These are phyloP conservation scores for Cynopterus brachyotis DNA, from an alignment of 2,113 vertebrate species.

Conservation along the genomic window DNA sequence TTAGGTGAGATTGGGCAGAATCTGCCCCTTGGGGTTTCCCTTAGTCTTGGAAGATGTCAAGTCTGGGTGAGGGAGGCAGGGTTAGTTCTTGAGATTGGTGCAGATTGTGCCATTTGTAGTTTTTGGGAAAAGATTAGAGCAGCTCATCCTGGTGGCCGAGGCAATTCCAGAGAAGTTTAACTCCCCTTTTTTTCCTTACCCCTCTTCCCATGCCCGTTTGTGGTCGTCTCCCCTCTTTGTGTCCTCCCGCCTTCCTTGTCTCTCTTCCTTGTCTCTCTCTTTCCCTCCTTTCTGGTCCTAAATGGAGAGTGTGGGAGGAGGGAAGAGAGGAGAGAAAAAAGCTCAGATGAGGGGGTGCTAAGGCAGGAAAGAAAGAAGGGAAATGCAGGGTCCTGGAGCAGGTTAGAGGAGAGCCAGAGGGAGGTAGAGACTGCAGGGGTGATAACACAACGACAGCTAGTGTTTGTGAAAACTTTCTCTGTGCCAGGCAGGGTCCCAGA, in stretches of 20 bases:
- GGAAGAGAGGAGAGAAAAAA: not conserved
- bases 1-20: not conserved
- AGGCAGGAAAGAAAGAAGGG: not conserved
- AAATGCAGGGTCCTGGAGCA: not conserved
- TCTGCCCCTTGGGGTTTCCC: not conserved
- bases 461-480: not conserved
- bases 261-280: not conserved
- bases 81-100: not conserved
- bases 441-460: accelerated
- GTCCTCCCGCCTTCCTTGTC: too few relatives aligned
- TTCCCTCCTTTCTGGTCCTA: not conserved
- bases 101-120: accelerated
- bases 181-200: not conserved
- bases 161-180: not conserved
- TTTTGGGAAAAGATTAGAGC: not conserved
- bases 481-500: accelerated
- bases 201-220: not conserved
- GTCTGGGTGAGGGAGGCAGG: not conserved
- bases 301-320: not conserved
- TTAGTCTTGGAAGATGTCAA: not conserved
- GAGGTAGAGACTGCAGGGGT: not conserved
- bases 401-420: not conserved
- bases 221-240: not conserved
- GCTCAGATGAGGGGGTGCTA: not conserved
- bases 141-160: not conserved